phyloP scores from a whole-genome alignment of 1,140 invertebrate species.

The Drosophila elegans region DNA sequence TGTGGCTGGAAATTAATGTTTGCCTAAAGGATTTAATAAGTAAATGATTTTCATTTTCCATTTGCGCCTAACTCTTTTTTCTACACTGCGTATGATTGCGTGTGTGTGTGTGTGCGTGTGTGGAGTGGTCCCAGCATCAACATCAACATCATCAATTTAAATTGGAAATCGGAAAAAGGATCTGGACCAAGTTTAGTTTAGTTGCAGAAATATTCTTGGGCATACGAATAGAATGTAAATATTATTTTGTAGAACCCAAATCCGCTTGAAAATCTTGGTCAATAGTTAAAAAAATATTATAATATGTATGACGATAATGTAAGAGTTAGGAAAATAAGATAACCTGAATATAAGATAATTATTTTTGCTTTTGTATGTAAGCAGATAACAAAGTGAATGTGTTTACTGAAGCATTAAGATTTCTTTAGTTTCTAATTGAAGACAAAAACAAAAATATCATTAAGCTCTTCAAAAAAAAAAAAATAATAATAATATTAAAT shows the following conservation, averaged over 20 bases:
- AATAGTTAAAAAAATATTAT: too few relatives aligned
- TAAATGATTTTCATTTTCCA: conserved; percentile 74
- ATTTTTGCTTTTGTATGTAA: too few relatives aligned
- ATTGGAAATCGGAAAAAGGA: conserved; percentile 41
- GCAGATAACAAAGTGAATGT: too few relatives aligned
- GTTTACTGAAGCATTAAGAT: too few relatives aligned
- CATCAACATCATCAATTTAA: conserved; percentile 58
- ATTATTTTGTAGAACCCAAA: conserved; percentile 25
- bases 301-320: too few relatives aligned
- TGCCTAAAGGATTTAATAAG: conserved; percentile 79
- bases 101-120: conserved; percentile 4
- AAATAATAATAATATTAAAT: too few relatives aligned
- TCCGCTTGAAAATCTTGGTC: background rate
- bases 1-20: conserved; percentile 77
- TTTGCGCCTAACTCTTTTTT: conserved; percentile 30
- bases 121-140: conserved; percentile 33
- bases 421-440: too few relatives aligned
- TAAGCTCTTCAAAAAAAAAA: too few relatives aligned
- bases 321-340: too few relatives aligned
- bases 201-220: conserved; percentile 31
- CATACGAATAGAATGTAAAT: conserved; percentile 34
- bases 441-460: too few relatives aligned
- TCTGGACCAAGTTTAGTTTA: conserved; percentile 22
- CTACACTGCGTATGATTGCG: background rate
- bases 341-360: too few relatives aligned